A percentile compares a stretch with the other conserved stretches of the same genome.
These are phyloP conservation scores for Pipistrellus pipistrellus DNA, from an alignment of 2,797 vertebrate species.

Conservation along the genomic window DNA sequence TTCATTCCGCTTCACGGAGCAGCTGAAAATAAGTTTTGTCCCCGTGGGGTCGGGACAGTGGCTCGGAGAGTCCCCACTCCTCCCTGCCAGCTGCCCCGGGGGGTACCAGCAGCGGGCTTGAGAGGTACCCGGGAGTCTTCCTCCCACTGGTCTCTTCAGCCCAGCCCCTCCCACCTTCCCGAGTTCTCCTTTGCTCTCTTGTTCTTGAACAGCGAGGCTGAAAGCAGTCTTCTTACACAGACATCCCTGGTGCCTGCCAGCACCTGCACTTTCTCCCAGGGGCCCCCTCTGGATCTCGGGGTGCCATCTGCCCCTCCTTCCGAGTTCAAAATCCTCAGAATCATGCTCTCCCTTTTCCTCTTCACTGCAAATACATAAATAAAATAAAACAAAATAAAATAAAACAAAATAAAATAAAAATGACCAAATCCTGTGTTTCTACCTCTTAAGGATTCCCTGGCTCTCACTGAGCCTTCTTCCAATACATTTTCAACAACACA, in stretches of 20 bases:
- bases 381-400: background rate
- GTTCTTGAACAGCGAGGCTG: background rate
- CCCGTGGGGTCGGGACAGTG: background rate
- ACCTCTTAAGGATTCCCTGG: background rate
- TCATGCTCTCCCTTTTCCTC: background rate
- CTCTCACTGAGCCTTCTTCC: background rate
- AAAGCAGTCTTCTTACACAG: background rate
- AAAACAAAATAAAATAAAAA: background rate
- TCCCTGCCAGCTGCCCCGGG: background rate
- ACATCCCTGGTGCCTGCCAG: background rate
- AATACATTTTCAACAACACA: background rate
- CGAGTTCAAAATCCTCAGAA: constrained; percentile 3
- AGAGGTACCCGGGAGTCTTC: background rate
- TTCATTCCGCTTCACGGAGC: constrained; percentile 14
- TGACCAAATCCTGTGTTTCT: background rate
- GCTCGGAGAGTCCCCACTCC: background rate
- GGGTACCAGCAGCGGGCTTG: background rate
- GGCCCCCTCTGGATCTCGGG: background rate
- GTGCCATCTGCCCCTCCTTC: background rate
- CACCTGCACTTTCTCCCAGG: background rate
- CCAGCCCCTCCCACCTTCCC: background rate
- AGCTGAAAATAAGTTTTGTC: constrained; percentile 20
- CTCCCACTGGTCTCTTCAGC: background rate
- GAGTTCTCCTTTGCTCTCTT: constrained; percentile 2
- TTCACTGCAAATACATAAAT: background rate